Evolutionary conservation across 2,797 vertebrate species (phyloP).

Genomic region (Sphenopsis melanotis): DNA sequence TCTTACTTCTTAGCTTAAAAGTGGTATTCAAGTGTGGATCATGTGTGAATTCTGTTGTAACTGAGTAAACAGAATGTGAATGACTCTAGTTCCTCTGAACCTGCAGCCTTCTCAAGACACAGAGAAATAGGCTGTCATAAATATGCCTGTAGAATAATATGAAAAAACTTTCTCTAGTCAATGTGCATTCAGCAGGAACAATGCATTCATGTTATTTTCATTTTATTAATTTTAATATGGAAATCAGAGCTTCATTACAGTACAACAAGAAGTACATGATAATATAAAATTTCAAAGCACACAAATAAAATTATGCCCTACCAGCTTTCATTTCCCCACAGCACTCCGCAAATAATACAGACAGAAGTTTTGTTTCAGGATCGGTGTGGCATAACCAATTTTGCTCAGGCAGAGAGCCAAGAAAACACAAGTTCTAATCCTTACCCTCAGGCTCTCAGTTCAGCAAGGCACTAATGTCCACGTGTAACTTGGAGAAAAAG

Average conservation of each 20-base stretch:
- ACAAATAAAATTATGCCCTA: conserved; percentile 58
- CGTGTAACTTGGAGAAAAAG: conserved; percentile 1
- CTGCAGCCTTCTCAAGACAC: not conserved
- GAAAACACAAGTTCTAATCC: conserved; percentile 47
- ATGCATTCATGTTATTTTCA: conserved; percentile 17
- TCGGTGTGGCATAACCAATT: conserved; percentile 60
- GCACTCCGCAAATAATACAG: conserved; percentile 36
- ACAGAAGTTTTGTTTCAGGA: conserved; percentile 40
- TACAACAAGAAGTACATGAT: conserved; percentile 33
- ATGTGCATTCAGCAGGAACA: conserved; percentile 38
- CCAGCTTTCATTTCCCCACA: conserved; percentile 60
- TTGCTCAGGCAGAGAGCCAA: conserved; percentile 46
- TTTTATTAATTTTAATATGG: conserved; percentile 65
- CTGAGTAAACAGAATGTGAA: not conserved
- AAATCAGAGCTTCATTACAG: conserved; percentile 48
- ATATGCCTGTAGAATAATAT: conserved; percentile 1
- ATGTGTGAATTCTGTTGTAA: not conserved
- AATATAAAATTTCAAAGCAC: conserved; percentile 40
- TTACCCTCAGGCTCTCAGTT: conserved; percentile 20
- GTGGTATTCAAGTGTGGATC: not conserved
- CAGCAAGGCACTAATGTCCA: conserved; percentile 2
- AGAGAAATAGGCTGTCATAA: not conserved
- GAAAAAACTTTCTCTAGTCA: conserved; percentile 1
- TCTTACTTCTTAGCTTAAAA: not conserved
- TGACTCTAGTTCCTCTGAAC: not conserved